Evolutionary conservation across 1,140 invertebrate genomes (phyloP).

Genomic region (Psilanteris sp.): DNA sequence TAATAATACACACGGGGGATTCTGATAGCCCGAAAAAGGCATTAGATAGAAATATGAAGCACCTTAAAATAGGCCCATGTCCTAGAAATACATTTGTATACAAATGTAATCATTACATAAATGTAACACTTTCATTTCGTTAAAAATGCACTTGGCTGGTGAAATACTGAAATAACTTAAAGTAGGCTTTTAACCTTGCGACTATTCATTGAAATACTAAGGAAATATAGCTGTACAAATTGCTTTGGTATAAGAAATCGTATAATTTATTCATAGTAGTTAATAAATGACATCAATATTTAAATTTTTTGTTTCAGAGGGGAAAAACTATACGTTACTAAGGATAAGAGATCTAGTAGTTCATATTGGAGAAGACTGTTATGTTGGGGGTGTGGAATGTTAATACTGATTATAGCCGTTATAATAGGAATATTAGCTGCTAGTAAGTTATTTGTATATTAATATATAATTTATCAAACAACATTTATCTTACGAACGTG

Average conservation of each 20-base stretch:
- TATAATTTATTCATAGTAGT: constrained; percentile 1
- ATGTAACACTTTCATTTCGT: constrained; percentile 46
- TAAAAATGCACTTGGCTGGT: constrained; percentile 53
- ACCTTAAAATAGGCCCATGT: constrained; percentile 38
- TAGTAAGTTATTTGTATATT: constrained; percentile 81
- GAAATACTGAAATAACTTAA: constrained; percentile 46
- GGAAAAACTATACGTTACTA: constrained; percentile 89
- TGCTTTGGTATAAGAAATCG: constrained; percentile 56
- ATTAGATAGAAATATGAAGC: constrained; percentile 51
- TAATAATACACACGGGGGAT: constrained; percentile 55
- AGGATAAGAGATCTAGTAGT: constrained; percentile 86
- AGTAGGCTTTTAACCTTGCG: constrained; percentile 64
- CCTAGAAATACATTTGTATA: constrained; percentile 31
- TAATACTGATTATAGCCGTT: constrained; percentile 83
- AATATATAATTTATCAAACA: no score
- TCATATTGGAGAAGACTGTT: constrained; percentile 84
- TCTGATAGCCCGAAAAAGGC: constrained; percentile 27
- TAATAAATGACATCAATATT: constrained; percentile 8
- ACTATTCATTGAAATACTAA: constrained; percentile 59
- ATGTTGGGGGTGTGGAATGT: constrained; percentile 84
- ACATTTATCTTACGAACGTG: neutral
- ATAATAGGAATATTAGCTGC: constrained; percentile 86
- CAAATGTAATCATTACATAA: constrained; percentile 39
- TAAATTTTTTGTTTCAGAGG: constrained; percentile 83
- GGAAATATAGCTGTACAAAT: constrained; percentile 70